phyloP scores from a whole-genome alignment of 1,140 invertebrate genomes.

The Gryllus bimaculatus region DNA sequence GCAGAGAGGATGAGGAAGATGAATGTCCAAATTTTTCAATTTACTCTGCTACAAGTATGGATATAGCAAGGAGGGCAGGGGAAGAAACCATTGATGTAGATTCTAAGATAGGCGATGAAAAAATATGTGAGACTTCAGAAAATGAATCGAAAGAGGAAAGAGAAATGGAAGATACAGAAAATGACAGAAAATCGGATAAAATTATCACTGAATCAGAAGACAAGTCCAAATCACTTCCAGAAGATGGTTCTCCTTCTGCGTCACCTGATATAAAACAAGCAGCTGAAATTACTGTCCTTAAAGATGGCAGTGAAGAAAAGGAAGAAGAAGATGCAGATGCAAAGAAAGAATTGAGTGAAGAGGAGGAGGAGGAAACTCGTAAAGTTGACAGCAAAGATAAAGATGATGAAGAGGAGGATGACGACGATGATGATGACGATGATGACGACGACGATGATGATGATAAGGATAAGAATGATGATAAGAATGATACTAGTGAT shows the following conservation, averaged over 20 bases:
- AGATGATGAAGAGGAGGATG: neutral
- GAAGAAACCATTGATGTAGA: neutral
- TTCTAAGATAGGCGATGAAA: neutral
- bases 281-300: too few relatives aligned
- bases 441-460: too few relatives aligned
- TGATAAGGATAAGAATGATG: neutral
- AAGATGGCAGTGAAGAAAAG: neutral
- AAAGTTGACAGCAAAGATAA: constrained; percentile 11
- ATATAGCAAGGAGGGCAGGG: constrained; percentile 47
- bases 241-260: too few relatives aligned
- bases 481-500: constrained; percentile 22
- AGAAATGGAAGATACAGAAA: neutral
- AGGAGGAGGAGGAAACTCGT: constrained; percentile 21
- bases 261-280: too few relatives aligned
- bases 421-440: too few relatives aligned
- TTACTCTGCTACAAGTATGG: constrained; percentile 67
- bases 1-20: constrained; percentile 50
- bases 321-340: constrained; percentile 6
- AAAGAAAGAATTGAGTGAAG: neutral
- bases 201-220: neutral
- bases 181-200: neutral
- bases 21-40: constrained; percentile 76
- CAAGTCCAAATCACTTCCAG: too few relatives aligned
- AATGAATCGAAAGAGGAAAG: constrained; percentile 10
- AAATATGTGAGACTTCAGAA: constrained; percentile 7